These are phyloP conservation scores for Actias luna DNA, from an alignment of 2,888 invertebrate genomes.

Conservation along the genomic window DNA sequence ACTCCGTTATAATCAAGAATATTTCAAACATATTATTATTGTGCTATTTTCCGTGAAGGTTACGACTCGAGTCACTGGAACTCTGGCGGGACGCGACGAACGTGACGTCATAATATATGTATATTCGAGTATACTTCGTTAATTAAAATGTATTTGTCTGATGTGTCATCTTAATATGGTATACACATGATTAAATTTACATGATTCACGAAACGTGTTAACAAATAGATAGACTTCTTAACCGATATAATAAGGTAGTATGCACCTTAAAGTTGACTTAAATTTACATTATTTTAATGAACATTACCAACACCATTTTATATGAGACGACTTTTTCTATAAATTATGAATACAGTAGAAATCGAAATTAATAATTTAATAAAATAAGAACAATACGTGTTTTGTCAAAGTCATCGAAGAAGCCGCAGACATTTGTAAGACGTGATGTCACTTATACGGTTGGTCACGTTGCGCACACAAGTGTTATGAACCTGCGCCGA, in stretches of 20 bases:
- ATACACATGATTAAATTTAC: background rate
- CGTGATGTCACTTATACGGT: slow-evolving; percentile 66
- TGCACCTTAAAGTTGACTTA: background rate
- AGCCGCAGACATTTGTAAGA: slow-evolving; percentile 49
- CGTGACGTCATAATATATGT: slow-evolving; percentile 48
- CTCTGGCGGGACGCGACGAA: slow-evolving; percentile 48
- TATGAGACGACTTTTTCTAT: background rate
- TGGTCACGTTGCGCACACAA: slow-evolving; percentile 63
- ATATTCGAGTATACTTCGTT: slow-evolving; percentile 39
- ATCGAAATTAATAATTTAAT: slow-evolving; percentile 13
- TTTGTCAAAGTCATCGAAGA: slow-evolving; percentile 30
- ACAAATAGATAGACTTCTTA: background rate
- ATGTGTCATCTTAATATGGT: background rate
- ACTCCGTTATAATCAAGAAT: slow-evolving; percentile 26
- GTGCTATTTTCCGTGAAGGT: slow-evolving; percentile 55
- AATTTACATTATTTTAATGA: background rate
- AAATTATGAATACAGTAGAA: background rate
- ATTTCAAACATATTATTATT: slow-evolving; percentile 40
- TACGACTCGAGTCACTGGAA: slow-evolving; percentile 37
- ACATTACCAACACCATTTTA: background rate
- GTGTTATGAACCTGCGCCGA: slow-evolving; percentile 46
- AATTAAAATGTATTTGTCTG: slow-evolving; percentile 31
- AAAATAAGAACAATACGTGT: slow-evolving; percentile 32
- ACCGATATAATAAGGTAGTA: background rate
- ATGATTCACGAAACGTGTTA: slow-evolving; percentile 3